Evolutionary conservation across 2,113 vertebrate genomes (phyloP).

Genomic region (Mystacornis crossleyi): DNA sequence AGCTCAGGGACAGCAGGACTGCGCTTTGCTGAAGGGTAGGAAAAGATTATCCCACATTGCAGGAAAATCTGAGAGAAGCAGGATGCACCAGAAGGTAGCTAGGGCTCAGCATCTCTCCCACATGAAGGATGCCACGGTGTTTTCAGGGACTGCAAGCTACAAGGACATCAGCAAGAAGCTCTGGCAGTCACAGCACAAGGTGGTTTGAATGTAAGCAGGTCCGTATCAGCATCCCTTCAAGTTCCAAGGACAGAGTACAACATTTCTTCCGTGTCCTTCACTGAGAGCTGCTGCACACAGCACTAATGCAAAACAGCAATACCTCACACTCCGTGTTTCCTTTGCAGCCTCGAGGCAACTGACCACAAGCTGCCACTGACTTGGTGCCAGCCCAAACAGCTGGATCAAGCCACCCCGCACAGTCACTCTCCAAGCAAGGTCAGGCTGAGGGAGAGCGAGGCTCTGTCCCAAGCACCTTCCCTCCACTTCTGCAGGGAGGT

Average conservation of each 20-base stretch:
- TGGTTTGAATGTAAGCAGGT: not conserved
- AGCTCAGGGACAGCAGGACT: not conserved
- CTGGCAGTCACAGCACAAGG: not conserved
- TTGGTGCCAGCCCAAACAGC: not conserved
- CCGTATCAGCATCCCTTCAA: not conserved
- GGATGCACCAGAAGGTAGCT: not conserved
- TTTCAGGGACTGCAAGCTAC: not conserved
- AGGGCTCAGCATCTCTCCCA: not conserved
- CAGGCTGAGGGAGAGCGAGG: not conserved
- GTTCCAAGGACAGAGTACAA: not conserved
- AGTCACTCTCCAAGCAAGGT: not conserved
- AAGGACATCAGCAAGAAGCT: not conserved
- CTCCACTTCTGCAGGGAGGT: not conserved
- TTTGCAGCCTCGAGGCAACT: not conserved
- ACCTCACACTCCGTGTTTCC: not conserved
- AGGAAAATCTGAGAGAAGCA: not conserved
- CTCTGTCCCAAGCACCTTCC: not conserved
- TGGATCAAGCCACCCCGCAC: not conserved
- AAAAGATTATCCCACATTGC: not conserved
- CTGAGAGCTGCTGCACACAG: not conserved
- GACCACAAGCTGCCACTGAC: not conserved
- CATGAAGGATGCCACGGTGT: not conserved
- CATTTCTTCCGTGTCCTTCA: not conserved
- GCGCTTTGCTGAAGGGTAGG: not conserved
- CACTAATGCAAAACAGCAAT: not conserved